Conservation (phyloP, 2,113 vertebrate genomes). For the Lophotis ruficrista region DNA sequence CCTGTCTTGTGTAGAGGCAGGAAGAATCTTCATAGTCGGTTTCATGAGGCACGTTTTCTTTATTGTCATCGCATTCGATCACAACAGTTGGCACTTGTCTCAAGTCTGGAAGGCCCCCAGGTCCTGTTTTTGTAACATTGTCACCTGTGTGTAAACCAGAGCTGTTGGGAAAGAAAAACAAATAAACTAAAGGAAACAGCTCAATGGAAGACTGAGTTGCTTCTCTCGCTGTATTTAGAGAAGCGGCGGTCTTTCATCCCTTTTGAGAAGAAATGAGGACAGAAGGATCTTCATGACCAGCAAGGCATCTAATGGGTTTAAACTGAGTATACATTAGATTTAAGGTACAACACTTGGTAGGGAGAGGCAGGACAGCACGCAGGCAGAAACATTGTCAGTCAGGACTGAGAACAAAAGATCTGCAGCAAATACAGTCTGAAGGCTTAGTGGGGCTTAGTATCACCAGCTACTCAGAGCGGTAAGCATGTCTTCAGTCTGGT, state of each 20-base stretch:
- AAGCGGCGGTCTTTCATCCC: background rate
- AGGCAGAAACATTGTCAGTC: background rate
- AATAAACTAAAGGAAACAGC: background rate
- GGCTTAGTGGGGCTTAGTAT: background rate
- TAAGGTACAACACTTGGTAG: background rate
- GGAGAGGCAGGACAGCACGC: background rate
- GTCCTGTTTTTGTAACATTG: slow-evolving; percentile 77
- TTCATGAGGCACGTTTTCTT: slow-evolving; percentile 97
- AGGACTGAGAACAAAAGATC: background rate
- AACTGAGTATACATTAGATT: background rate
- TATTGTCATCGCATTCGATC: slow-evolving; percentile 96
- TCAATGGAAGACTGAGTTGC: background rate
- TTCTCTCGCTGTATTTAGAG: background rate
- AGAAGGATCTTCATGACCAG: background rate
- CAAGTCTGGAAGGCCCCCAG: slow-evolving; percentile 85
- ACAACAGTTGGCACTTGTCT: slow-evolving; percentile 93
- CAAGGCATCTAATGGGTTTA: background rate
- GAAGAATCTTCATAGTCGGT: slow-evolving; percentile 92
- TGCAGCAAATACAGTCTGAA: background rate
- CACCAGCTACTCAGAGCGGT: background rate
- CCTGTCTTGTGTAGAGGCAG: slow-evolving; percentile 91
- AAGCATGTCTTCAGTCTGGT: background rate
- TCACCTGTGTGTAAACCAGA: slow-evolving; percentile 86
- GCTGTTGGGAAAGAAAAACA: slow-evolving; percentile 74
- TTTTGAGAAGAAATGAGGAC: background rate